Evolutionary conservation across 2,113 vertebrate genomes (phyloP), one percentile per base, ranked within the genome.

Genomic region (Micromys minutus): DNA sequence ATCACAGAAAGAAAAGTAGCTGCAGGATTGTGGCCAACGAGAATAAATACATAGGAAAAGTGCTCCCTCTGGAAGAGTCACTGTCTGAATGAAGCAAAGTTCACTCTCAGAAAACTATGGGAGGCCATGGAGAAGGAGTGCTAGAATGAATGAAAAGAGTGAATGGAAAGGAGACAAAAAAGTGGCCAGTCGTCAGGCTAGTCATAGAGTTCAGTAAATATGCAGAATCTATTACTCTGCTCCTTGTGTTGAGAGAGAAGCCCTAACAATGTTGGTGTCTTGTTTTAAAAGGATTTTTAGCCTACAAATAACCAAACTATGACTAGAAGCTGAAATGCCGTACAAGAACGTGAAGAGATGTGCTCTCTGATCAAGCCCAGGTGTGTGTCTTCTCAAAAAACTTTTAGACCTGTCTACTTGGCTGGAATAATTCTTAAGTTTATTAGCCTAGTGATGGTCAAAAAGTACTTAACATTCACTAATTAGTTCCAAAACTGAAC

Each of bases 11-110:
- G 87, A n/a, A 88, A 91, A 96, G 87, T 57, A 79, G 57, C 79
- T 83, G 91, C 97, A 96, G 94, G 96, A 94, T 83, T 83, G 36
- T 89, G 93, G 93, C 94, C 69, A 77, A 94, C 39, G 79, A 97
- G 96, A 97, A 93, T 93, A 55, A 94, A 96, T 91, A 77, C 94
- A 39, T 90, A 96, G 93, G 81, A 90, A 95, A 81, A 16, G 61
- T 19, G 45, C 31, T 0, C 5, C 89, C 89, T 96, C 61, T 93
- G 88, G 42, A 42, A 96, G 97, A 97, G 94, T 94, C 69, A 74
- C 76, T 94, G 26, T 95, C 57, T 90, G 89, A 95, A 96, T 90
- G 96, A 95, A 97, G 92, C 88, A 36, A 61, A 94, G 76, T 85
- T 91, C 75, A 59, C 88, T 92, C 85, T 93, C 63, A 55, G 91